Base-by-base conservation (phyloP, 1,140 invertebrate genomes). In the Bursaphelenchus mucronatus region DNA sequence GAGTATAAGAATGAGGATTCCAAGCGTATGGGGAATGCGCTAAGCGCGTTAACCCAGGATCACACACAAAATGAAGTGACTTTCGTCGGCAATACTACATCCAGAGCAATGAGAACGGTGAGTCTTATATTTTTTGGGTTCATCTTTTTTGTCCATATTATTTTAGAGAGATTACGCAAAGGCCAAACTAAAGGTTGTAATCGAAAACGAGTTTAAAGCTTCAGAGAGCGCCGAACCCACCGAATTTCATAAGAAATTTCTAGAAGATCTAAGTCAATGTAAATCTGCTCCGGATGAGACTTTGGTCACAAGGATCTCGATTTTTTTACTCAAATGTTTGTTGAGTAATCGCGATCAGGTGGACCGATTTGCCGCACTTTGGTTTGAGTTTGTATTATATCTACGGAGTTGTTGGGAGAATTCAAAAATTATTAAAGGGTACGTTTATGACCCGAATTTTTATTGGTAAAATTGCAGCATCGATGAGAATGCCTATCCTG, bases 401-500 rank as follows among this genome's bases (percentile, higher is more conserved):
- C 43, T 73, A 52, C 17, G 69, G 0, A 21, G 56, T 17, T 56
- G 58, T 46, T 73, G 67, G 67, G 71, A 73, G 45, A 69, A 76
- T 49, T 54, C 68, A 46, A 59, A 47, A 45, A 19, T 62, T 53
- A 47, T 74, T 9, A 63, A 63, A 13, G 53, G 69, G 71, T 74
- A 52, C 49, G 40, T 41, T 11, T 39, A 15, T 30, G 7, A 5
- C 11, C 13, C 30, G 17, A 41, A 1, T 21, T 47, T 8, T n/a
- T 39, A 39, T 13, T 43, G 10, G 44, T 66, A 19, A 40, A 17
- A 19, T 11, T 67, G 66, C 49, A 73, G 71, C n/a, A 59, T 71
- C 43, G 56, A 40, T 9, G 13, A 17, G 8, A 61, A 74, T 30
- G 73, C 75, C 21, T 30, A 55, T 21, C 79, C 79, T 3, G 89